phyloP scores from a whole-genome alignment of 2,113 vertebrate genomes.

The Cyphomyrus plagiostoma region DNA sequence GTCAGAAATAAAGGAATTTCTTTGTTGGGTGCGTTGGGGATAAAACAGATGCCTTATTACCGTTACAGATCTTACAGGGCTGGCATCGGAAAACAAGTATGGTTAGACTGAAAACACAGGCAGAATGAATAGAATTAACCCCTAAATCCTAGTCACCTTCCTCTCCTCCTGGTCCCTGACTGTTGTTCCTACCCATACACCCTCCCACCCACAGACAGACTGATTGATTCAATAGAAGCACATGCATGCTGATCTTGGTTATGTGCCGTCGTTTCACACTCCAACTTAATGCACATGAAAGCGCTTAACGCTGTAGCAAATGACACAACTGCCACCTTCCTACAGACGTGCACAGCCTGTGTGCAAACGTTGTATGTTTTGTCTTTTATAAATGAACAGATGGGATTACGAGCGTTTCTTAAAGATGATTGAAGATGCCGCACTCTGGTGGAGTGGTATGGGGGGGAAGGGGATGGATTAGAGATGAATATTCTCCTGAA shows the following conservation, averaged over 20 bases:
- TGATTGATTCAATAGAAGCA: neutral
- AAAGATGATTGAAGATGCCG: conserved; percentile 37
- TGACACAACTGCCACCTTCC: neutral
- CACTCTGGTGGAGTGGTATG: neutral
- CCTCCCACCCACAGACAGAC: neutral
- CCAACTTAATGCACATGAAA: neutral
- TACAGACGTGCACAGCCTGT: neutral
- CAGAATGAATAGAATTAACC: neutral
- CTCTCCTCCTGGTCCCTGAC: neutral
- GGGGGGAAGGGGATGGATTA: conserved; percentile 41
- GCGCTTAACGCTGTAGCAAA: neutral
- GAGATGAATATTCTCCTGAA: conserved; percentile 45
- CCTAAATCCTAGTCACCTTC: neutral
- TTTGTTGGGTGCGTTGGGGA: neutral
- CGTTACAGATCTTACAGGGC: neutral
- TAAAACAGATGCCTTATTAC: neutral
- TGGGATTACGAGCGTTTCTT: conserved; percentile 56
- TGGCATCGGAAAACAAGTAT: neutral
- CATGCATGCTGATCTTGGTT: neutral
- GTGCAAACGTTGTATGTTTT: neutral
- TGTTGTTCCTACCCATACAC: neutral
- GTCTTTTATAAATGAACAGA: conserved; percentile 34
- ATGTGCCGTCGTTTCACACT: neutral
- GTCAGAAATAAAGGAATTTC: neutral
- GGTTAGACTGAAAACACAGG: neutral